These are phyloP conservation scores for Apteryx mantelli DNA, from an alignment of 2,113 vertebrate species.

Conservation along the genomic window DNA sequence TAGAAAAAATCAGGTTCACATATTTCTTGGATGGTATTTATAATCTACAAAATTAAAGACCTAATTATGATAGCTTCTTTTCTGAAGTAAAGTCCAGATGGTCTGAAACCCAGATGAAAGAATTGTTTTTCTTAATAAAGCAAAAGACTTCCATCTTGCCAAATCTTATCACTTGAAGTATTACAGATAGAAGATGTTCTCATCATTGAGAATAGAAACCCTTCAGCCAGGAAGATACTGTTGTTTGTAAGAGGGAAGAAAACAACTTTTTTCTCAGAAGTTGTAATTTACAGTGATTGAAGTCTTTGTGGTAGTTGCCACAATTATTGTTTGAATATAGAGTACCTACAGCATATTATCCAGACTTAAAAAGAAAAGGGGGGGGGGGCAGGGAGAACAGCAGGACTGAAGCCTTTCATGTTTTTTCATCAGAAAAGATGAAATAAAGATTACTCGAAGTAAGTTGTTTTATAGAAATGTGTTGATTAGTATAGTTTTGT, in stretches of 20 bases:
- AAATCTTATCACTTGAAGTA: not conserved
- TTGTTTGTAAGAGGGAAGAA: not conserved
- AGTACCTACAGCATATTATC: not conserved
- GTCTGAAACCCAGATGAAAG: not conserved
- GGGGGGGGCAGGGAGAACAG: too few relatives aligned
- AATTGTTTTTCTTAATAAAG: not conserved
- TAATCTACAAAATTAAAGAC: constrained; percentile 1
- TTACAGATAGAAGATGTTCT: not conserved
- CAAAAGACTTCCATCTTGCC: not conserved
- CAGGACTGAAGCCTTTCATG: not conserved
- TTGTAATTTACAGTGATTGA: not conserved
- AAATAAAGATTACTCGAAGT: not conserved
- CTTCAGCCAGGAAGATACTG: not conserved
- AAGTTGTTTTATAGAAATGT: not conserved
- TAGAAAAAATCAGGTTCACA: not conserved
- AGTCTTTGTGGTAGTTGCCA: not conserved
- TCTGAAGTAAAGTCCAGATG: constrained; percentile 6
- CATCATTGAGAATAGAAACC: not conserved
- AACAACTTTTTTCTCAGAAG: not conserved
- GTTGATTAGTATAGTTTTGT: not conserved
- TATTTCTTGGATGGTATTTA: not conserved
- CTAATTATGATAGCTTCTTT: not conserved
- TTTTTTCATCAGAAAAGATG: not conserved
- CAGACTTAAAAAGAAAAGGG: too few relatives aligned
- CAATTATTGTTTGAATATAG: not conserved